Percentiles rank a stretch among this genome's conserved stretches.
These are phyloP conservation scores for Cantharis nigra DNA, from an alignment of 2,888 invertebrate genomes.

Conservation along the genomic window DNA sequence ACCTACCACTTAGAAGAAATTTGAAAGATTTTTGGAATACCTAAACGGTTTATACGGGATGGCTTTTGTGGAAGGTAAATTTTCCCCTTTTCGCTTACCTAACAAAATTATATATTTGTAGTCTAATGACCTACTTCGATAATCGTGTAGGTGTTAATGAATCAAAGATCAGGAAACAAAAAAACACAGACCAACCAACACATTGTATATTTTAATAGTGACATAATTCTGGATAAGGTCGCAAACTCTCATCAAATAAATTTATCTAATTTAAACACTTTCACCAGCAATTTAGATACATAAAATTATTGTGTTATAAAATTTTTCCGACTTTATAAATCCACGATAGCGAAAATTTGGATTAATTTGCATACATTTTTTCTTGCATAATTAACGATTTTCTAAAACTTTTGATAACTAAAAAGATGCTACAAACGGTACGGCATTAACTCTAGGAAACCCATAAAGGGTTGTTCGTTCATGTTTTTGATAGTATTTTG, in stretches of 20 bases:
- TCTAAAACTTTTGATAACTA: neutral
- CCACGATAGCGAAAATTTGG: neutral
- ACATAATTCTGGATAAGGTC: neutral
- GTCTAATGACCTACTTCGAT: neutral
- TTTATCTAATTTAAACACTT: neutral
- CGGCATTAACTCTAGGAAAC: too few relatives aligned
- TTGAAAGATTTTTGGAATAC: neutral
- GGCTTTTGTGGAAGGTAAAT: neutral
- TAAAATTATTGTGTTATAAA: neutral
- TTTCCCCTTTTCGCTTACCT: neutral
- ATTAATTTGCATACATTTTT: neutral
- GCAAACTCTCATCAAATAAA: neutral
- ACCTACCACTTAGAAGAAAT: neutral
- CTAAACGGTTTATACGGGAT: neutral
- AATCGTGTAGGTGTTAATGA: neutral
- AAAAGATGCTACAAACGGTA: neutral
- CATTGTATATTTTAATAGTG: neutral
- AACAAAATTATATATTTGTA: neutral
- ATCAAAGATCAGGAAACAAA: neutral
- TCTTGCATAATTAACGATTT: neutral
- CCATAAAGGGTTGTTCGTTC: too few relatives aligned
- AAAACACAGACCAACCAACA: neutral
- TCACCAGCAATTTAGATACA: neutral
- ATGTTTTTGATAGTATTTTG: too few relatives aligned
- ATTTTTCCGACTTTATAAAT: neutral